A percentile compares a stretch with the other conserved stretches of the same genome.
Evolutionary conservation across 2,113 vertebrate species (phyloP).

Genomic region (Acanthochromis polyacanthus): DNA sequence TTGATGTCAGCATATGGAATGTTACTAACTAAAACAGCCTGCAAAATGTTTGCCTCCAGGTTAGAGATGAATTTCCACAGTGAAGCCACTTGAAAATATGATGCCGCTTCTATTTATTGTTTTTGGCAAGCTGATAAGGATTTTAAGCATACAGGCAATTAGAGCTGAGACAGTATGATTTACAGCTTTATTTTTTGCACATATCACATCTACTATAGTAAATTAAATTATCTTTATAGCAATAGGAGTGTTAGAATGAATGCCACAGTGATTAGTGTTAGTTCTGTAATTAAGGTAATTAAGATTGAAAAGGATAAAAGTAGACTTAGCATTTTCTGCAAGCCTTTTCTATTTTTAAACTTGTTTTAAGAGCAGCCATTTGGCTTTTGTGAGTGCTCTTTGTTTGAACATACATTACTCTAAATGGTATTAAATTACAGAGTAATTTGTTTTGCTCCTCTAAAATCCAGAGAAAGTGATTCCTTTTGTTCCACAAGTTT

Average conservation of each 20-base stretch:
- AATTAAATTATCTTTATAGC: constrained; percentile 9
- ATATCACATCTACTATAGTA: constrained; percentile 9
- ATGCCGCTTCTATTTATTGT: constrained; percentile 27
- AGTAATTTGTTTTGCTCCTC: constrained; percentile 41
- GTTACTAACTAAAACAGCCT: constrained; percentile 70
- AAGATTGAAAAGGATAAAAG: constrained; percentile 28
- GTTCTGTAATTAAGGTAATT: constrained; percentile 58
- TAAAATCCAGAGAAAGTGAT: constrained; percentile 27
- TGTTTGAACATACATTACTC: constrained; percentile 49
- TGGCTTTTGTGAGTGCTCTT: constrained; percentile 38
- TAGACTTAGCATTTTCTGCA: constrained; percentile 23
- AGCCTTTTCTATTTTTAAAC: constrained; percentile 36
- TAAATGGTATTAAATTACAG: constrained; percentile 61
- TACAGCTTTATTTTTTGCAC: background rate
- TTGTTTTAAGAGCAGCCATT: constrained; percentile 26
- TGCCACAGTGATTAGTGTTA: constrained; percentile 33
- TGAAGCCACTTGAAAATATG: constrained; percentile 50
- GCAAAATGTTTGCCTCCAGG: constrained; percentile 70
- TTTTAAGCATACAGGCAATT: constrained; percentile 5
- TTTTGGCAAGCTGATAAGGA: constrained; percentile 1
- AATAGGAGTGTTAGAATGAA: constrained; percentile 12
- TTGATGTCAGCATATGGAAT: constrained; percentile 75
- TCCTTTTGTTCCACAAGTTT: constrained; percentile 38
- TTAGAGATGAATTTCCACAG: constrained; percentile 60
- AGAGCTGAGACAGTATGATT: background rate